phyloP scores from a whole-genome alignment of 2,113 vertebrate genomes.

The Calyptommatus sinebrachiatus region DNA sequence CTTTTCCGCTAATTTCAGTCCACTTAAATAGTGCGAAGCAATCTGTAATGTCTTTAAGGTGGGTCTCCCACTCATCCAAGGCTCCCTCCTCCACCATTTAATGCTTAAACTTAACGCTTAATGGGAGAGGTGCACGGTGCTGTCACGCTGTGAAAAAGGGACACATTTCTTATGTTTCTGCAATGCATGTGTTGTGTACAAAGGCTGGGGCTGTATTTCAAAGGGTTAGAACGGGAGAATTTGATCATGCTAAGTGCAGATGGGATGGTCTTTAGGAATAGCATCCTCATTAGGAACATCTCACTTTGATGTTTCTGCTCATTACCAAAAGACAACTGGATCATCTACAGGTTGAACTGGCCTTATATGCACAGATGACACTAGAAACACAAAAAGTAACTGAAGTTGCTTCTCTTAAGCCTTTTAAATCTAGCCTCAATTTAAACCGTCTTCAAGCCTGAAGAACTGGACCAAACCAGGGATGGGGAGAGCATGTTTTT shows the following conservation, averaged over 20 bases:
- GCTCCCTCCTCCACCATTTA: conserved; percentile 59
- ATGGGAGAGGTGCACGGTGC: conserved; percentile 47
- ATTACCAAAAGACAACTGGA: neutral
- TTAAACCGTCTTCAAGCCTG: no score
- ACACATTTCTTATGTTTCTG: neutral
- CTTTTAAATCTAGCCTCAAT: no score
- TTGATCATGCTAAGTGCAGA: neutral
- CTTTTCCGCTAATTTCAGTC: conserved; percentile 64
- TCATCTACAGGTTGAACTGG: neutral
- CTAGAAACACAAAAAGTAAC: neutral
- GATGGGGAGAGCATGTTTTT: no score
- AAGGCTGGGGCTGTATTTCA: neutral
- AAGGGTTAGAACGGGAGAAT: neutral
- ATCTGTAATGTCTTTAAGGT: conserved; percentile 62
- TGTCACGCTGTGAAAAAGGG: conserved; percentile 11
- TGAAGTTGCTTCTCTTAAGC: no score
- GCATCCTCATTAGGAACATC: no score
- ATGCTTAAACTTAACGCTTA: conserved; percentile 58
- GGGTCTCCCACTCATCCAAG: conserved; percentile 39
- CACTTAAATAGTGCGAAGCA: conserved; percentile 63
- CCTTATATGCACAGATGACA: neutral
- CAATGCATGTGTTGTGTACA: accelerated
- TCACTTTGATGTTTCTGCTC: no score
- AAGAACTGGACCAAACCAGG: no score
- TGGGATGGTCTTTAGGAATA: no score